Percentiles rank a stretch among this genome's conserved stretches.
Conservation (phyloP, 1,140 invertebrate species). For the Geopemphigus sp. region DNA sequence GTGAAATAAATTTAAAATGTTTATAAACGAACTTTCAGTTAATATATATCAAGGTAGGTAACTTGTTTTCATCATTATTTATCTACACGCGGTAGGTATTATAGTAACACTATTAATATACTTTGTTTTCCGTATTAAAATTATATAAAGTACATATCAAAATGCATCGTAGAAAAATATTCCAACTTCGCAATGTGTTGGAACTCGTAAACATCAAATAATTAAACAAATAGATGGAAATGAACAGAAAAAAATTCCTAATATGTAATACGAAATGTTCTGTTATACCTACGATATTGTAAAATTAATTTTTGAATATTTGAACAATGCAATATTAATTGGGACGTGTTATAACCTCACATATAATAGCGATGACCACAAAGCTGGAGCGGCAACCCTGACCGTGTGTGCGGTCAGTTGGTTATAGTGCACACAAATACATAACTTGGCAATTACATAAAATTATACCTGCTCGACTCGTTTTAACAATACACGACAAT, state of each 20-base stretch:
- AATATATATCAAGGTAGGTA: neutral
- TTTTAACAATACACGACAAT: conserved; percentile 4
- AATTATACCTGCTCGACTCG: neutral
- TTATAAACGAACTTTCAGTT: neutral
- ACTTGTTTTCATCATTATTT: neutral
- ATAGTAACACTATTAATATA: neutral
- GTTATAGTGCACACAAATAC: conserved; percentile 29
- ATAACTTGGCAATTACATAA: conserved; percentile 23
- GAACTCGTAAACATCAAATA: too few relatives aligned
- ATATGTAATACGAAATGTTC: too few relatives aligned
- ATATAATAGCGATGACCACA: conserved; percentile 16
- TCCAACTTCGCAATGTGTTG: too few relatives aligned
- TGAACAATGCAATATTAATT: conserved; percentile 25
- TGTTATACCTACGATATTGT: neutral
- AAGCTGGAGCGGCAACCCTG: neutral
- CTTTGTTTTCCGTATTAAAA: neutral
- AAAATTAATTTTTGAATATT: conserved; percentile 39
- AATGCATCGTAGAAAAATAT: too few relatives aligned
- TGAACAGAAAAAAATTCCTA: too few relatives aligned
- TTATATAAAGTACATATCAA: too few relatives aligned
- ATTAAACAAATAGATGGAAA: too few relatives aligned
- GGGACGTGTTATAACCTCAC: neutral
- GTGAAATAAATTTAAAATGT: neutral
- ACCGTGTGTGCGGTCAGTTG: conserved; percentile 4
- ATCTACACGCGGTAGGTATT: neutral